phyloP scores from a whole-genome alignment of 2,113 vertebrate genomes.

The mouse (Mus musculus) region DNA sequence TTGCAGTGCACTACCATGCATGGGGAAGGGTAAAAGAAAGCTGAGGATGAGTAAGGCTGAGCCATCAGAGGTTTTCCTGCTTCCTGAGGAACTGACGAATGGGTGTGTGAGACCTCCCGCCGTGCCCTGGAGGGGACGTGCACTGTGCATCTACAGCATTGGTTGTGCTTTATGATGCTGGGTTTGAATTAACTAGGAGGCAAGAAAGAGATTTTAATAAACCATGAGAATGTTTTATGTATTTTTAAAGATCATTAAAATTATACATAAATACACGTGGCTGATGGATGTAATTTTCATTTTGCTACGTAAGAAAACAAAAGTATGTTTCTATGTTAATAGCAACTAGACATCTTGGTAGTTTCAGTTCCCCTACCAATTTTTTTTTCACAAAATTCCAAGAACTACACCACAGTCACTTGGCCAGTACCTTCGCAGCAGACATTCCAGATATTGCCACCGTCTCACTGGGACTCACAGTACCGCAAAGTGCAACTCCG shows the following conservation, averaged over 20 bases:
- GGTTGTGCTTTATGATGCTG: background rate
- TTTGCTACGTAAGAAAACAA: conserved; percentile 50
- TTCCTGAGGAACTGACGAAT: background rate
- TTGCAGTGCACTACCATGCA: background rate
- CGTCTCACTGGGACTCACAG: background rate
- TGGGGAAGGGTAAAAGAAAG: background rate
- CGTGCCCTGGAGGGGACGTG: background rate
- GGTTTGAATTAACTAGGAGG: background rate
- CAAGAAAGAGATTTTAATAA: conserved; percentile 29
- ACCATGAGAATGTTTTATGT: background rate
- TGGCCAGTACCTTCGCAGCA: background rate
- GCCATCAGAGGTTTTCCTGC: background rate
- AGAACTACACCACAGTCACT: background rate
- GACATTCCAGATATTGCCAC: background rate
- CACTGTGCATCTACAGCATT: background rate
- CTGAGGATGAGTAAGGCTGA: background rate
- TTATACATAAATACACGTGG: conserved; percentile 6
- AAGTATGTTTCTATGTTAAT: conserved; percentile 13
- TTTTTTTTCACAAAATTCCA: conserved; percentile 45
- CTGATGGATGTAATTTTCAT: background rate
- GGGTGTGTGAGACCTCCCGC: background rate
- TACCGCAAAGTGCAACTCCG: background rate
- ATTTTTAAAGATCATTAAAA: conserved; percentile 25
- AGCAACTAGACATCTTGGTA: conserved; percentile 3
- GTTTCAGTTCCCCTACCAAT: background rate